These are phyloP conservation scores for Penelope pileata DNA, from an alignment of 2,113 vertebrate genomes.

Conservation along the genomic window DNA sequence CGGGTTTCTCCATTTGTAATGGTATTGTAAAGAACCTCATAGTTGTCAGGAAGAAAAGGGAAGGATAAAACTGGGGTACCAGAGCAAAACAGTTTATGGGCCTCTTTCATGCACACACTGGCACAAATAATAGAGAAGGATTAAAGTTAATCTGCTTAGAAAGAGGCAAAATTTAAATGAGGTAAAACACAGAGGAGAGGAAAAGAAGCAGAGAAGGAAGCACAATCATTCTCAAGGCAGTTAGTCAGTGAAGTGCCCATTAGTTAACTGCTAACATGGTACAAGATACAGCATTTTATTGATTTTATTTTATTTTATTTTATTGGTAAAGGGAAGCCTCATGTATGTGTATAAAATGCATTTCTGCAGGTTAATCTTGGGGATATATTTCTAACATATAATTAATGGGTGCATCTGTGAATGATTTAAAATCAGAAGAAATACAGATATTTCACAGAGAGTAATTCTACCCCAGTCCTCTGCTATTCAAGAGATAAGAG, in stretches of 20 bases:
- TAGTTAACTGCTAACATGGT: neutral
- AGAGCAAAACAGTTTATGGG: neutral
- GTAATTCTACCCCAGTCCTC: neutral
- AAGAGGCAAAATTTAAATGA: constrained; percentile 38
- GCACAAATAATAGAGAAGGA: constrained; percentile 3
- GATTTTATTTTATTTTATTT: neutral
- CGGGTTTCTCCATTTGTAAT: neutral
- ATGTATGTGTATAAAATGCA: neutral
- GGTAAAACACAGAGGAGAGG: neutral
- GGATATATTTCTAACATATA: neutral
- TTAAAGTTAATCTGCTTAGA: constrained; percentile 31
- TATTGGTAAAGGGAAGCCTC: neutral
- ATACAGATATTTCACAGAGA: neutral
- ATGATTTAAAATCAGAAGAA: constrained; percentile 8
- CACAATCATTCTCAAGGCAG: neutral
- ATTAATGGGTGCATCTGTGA: constrained; percentile 9
- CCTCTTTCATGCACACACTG: neutral
- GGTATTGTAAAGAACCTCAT: neutral
- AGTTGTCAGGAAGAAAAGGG: neutral
- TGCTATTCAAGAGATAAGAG: constrained; percentile 27
- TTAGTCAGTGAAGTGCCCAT: neutral
- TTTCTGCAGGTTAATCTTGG: constrained; percentile 28
- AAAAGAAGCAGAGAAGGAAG: constrained; percentile 3
- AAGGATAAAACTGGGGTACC: neutral
- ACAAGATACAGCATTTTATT: neutral